Evolutionary conservation across 1,140 invertebrate genomes (phyloP).

Genomic region (Sitobion miscanthi): DNA sequence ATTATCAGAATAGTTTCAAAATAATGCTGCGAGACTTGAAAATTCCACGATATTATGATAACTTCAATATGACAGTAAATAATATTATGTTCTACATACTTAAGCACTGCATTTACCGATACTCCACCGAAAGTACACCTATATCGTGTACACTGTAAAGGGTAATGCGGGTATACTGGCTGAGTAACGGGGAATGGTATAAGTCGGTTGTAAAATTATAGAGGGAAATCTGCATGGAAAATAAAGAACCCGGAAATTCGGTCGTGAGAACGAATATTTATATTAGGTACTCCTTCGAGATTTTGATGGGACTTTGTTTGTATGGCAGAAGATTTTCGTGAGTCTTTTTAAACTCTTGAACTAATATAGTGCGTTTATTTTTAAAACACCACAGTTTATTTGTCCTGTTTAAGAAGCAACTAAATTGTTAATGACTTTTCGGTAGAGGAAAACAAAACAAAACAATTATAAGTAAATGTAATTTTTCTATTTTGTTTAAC

Average conservation of each 20-base stretch:
- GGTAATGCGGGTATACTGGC: not conserved
- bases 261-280: not conserved
- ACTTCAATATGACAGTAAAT: too few species aligned
- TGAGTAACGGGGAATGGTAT: not conserved
- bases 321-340: not conserved
- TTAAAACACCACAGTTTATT: not conserved
- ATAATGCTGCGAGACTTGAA: not conserved
- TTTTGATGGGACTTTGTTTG: not conserved
- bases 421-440: not conserved
- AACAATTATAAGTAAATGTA: not conserved
- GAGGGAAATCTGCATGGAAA: not conserved
- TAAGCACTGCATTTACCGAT: not conserved
- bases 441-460: not conserved
- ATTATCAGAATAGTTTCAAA: not conserved
- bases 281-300: not conserved
- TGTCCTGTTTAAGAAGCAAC: not conserved
- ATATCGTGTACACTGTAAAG: not conserved
- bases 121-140: too few species aligned
- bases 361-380: not conserved
- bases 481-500: not conserved
- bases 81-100: too few species aligned
- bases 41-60: not conserved
- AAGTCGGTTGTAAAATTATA: not conserved
- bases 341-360: not conserved
- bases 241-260: not conserved